Evolutionary conservation across 2,888 invertebrate species (phyloP).

Genomic region (Drosophila mercatorum): DNA sequence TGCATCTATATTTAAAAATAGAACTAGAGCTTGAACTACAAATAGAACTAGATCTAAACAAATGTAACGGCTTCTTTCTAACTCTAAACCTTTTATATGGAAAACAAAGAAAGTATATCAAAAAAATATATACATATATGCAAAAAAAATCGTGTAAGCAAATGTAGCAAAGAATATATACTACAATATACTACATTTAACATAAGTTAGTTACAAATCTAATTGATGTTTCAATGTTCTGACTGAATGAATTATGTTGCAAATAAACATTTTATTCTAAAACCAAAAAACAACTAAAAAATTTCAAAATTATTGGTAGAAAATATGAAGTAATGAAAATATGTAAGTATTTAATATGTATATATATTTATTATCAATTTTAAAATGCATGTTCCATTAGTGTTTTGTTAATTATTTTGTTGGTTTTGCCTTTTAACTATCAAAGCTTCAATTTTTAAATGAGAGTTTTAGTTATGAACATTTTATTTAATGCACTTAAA

Average conservation of each 20-base stretch:
- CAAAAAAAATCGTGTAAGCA: slow-evolving; percentile 3
- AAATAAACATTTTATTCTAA: slow-evolving; percentile 73
- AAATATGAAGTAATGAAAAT: slow-evolving; percentile 9
- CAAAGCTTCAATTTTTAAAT: neutral
- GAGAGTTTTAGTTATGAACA: too few relatives aligned
- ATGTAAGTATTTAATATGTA: slow-evolving; percentile 29
- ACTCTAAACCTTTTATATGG: slow-evolving; percentile 28
- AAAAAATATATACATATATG: slow-evolving; percentile 24
- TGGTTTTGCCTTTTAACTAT: slow-evolving; percentile 21
- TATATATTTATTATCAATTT: slow-evolving; percentile 15
- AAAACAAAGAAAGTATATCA: slow-evolving; percentile 14
- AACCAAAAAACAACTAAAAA: slow-evolving; percentile 24
- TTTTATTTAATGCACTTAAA: too few relatives aligned
- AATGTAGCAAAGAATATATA: slow-evolving; percentile 5
- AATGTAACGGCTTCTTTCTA: slow-evolving; percentile 41
- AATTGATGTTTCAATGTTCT: slow-evolving; percentile 76
- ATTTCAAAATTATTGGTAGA: slow-evolving; percentile 2
- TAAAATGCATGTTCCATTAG: slow-evolving; percentile 29
- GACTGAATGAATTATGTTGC: slow-evolving; percentile 74
- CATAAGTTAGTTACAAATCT: slow-evolving; percentile 71
- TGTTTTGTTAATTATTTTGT: slow-evolving; percentile 47
- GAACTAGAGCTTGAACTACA: slow-evolving; percentile 43
- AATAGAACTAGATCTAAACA: slow-evolving; percentile 19
- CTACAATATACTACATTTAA: slow-evolving; percentile 37
- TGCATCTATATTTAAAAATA: slow-evolving; percentile 38